A percentile compares a stretch with the other conserved stretches of the same genome.
These are phyloP conservation scores for Lordiphosa stackelbergi DNA, from an alignment of 1,140 invertebrate species.

Conservation along the genomic window DNA sequence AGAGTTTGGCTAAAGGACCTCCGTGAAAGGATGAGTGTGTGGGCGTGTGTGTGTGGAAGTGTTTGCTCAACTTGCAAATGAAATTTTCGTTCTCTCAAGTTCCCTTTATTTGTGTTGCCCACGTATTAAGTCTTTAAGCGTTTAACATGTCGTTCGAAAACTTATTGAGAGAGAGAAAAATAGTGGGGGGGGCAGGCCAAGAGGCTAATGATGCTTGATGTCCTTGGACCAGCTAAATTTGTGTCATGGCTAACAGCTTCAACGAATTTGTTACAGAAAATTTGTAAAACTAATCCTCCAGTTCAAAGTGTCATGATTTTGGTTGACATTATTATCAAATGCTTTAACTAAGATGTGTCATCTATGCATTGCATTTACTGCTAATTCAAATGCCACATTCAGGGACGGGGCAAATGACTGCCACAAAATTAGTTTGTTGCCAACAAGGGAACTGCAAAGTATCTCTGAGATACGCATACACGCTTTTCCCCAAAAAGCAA, in stretches of 20 bases:
- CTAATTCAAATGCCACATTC: conserved; percentile 64
- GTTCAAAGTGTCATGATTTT: neutral
- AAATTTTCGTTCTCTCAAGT: conserved; percentile 38
- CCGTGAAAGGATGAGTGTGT: conserved; percentile 13
- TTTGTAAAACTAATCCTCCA: no score
- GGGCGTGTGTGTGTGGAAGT: conserved; percentile 15
- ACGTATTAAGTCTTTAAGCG: conserved; percentile 45
- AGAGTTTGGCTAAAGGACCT: conserved; percentile 5
- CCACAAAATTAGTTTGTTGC: conserved; percentile 45
- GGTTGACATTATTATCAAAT: no score
- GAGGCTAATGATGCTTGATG: conserved; percentile 45
- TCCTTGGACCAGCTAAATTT: conserved; percentile 32
- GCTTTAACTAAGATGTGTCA: no score
- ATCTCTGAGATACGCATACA: conserved; percentile 16
- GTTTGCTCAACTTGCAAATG: conserved; percentile 49
- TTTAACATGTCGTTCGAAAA: conserved; percentile 63
- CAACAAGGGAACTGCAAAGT: conserved; percentile 5
- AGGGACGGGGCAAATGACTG: conserved; percentile 51
- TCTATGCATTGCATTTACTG: no score
- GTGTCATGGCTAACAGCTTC: conserved; percentile 49
- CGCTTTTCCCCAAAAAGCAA: conserved; percentile 1
- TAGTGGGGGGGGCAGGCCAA: conserved; percentile 15
- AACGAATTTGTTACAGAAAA: neutral
- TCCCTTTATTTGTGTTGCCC: conserved; percentile 41
- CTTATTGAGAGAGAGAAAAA: no score